Conservation (phyloP, 2,888 invertebrate species). For the Chrysotoxum bicinctum region DNA sequence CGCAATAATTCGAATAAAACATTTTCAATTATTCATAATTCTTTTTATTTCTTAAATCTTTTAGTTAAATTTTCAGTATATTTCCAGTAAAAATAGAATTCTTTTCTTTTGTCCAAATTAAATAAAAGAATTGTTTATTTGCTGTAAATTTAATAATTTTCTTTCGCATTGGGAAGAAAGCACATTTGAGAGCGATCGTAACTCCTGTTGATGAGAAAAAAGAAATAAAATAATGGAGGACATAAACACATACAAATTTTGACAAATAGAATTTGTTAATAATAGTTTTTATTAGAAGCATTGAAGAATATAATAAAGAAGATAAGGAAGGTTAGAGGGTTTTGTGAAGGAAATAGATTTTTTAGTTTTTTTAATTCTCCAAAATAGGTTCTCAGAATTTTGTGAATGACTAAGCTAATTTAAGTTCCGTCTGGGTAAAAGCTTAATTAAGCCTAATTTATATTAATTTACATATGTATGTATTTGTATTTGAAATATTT, state of each 20-base stretch:
- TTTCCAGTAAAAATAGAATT: slow-evolving; percentile 17
- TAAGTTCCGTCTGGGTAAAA: too few relatives aligned
- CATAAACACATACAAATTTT: background rate
- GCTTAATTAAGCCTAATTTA: too few relatives aligned
- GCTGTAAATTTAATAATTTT: slow-evolving; percentile 18
- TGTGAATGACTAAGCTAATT: too few relatives aligned
- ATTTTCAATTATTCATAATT: background rate
- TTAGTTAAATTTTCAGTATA: background rate
- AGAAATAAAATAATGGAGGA: background rate
- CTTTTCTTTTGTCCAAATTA: background rate
- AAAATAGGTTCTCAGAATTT: too few relatives aligned
- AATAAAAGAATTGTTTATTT: slow-evolving; percentile 19
- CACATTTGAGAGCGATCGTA: background rate
- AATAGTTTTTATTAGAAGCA: background rate
- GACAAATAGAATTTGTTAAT: background rate
- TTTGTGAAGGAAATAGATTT: background rate
- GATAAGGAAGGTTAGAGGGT: background rate
- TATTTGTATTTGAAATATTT: too few relatives aligned
- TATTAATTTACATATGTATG: too few relatives aligned
- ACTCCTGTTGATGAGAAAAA: background rate
- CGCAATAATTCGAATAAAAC: too few relatives aligned
- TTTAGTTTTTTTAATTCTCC: too few relatives aligned
- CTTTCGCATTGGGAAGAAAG: background rate
- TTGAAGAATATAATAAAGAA: background rate
- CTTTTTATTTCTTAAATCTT: background rate